Base-by-base conservation (phyloP, 2,888 invertebrate species). In the Cryptus armator region DNA sequence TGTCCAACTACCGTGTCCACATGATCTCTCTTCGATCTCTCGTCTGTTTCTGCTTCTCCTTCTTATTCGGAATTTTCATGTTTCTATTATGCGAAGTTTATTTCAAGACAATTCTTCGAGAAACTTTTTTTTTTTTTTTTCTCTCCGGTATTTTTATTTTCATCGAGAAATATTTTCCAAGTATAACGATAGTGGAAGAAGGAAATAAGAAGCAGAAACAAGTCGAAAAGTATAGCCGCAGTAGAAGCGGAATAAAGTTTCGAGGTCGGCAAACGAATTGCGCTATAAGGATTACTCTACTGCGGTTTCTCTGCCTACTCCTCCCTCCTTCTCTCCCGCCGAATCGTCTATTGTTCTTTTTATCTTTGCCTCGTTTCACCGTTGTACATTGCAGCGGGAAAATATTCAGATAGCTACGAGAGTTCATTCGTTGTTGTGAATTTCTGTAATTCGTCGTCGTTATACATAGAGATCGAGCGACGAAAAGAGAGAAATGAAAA, bases 261-360 rank as follows among this genome's bases (percentile, higher is more conserved):
- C 71, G 80, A 80, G 76, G 84, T 80, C 71, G 71, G 24, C 46
- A 76, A 84, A 80, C 70, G 76, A 76, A 83, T 83, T 79, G 70
- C 68, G 37, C 78, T 46, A 32, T 19, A 16, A 24, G 37, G 74
- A 70, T 68, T 59, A 48, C 24, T 37, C 64, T 32, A 19, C 53
- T 71, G 51, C 74, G 48, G 64, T 70, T 14, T 59, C 64, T 53
- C 56, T 44, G 29, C 24, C 51, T 71, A 56, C 48, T 43, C 16
- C 68, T n/a, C 59, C 56, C 70, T 74, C 78, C 75, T 16, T 64
- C 56, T 66, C 71, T 19, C 19, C 48, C 59, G 10, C 51, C 29
- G 10, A 44, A 68, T 56, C 53, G 19, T 62, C 32, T 67, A 37
- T 9, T 71, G 16, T 68, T 66, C 68, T 70, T 56, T 62, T 72